Conservation (phyloP, 2,113 vertebrate species). For the Macquaria ambigua region DNA sequence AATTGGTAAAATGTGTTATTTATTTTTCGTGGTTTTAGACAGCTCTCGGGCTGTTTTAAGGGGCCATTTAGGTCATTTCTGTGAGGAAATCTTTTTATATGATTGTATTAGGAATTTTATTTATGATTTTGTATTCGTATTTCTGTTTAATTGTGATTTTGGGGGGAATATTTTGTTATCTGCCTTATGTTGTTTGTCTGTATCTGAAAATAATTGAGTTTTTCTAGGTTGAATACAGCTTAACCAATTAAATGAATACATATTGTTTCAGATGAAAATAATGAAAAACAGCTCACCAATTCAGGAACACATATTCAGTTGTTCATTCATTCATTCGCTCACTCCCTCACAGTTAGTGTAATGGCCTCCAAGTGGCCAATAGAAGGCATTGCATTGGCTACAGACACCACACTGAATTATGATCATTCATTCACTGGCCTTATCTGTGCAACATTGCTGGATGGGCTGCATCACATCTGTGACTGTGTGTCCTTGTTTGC, state of each 20-base stretch:
- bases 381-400: neutral
- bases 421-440: conserved; percentile 4
- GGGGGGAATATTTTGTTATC: neutral
- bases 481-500: conserved; percentile 30
- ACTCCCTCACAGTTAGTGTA: neutral
- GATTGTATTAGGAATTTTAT: neutral
- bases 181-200: neutral
- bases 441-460: conserved; percentile 12
- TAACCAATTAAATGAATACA: neutral
- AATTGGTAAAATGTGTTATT: neutral
- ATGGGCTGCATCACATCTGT: conserved; percentile 32
- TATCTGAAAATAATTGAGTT: neutral
- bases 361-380: neutral
- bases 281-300: neutral
- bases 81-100: neutral
- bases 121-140: neutral
- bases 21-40: neutral
- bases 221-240: neutral
- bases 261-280: neutral
- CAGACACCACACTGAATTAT: neutral
- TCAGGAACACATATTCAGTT: neutral
- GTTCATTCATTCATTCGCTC: neutral
- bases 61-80: neutral
- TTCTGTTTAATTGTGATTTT: neutral
- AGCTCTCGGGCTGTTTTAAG: neutral